phyloP scores from a whole-genome alignment of 1,140 invertebrate species.

The Pristionchus pacificus region DNA sequence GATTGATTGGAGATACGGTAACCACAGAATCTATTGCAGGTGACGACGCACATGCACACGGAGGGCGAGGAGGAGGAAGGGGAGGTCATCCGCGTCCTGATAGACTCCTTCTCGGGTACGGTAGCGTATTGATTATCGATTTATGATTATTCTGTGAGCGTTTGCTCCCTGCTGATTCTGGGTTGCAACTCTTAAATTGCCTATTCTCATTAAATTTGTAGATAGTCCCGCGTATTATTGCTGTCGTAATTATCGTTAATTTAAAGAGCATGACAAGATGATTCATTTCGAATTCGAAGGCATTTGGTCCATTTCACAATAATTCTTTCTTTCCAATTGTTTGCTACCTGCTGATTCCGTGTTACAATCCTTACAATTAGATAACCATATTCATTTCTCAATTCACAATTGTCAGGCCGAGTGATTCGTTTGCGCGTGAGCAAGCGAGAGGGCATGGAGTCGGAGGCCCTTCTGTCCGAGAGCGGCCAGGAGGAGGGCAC shows the following conservation, averaged over 20 bases:
- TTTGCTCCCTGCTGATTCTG: too few species aligned
- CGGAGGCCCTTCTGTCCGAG: conserved; percentile 43
- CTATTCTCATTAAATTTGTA: too few species aligned
- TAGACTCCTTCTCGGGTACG: conserved; percentile 43
- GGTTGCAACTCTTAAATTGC: too few species aligned
- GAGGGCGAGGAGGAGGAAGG: conserved; percentile 35
- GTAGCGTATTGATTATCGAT: too few species aligned
- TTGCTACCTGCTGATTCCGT: neutral
- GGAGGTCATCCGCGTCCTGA: conserved; percentile 36
- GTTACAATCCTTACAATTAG: neutral
- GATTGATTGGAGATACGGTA: too few species aligned
- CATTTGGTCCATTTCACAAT: too few species aligned
- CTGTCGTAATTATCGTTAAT: too few species aligned
- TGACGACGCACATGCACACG: conserved; percentile 58
- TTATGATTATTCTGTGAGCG: too few species aligned
- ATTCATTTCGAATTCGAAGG: too few species aligned
- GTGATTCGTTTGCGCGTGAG: conserved; percentile 50
- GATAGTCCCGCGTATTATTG: too few species aligned
- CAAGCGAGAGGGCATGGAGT: conserved; percentile 48
- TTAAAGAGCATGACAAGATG: too few species aligned
- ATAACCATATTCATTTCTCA: neutral
- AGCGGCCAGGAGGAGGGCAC: neutral
- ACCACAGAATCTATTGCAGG: conserved; percentile 44
- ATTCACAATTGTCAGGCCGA: conserved; percentile 33
- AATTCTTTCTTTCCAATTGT: too few species aligned